These are phyloP conservation scores for Bostrychus sinensis DNA, from an alignment of 2,113 vertebrate genomes.

Conservation along the genomic window DNA sequence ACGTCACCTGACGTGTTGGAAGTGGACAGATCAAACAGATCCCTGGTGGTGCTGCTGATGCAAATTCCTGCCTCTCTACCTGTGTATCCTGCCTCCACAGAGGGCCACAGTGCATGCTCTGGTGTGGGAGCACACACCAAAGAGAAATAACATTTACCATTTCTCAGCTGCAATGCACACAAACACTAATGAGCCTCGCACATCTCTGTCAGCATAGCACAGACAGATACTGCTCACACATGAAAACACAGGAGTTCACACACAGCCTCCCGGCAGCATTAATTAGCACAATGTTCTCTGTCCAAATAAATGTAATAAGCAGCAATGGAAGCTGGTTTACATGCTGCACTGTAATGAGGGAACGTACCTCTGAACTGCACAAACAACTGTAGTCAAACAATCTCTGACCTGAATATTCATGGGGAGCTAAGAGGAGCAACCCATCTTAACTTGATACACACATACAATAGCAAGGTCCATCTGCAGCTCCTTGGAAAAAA, in stretches of 20 bases:
- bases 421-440: constrained; percentile 10
- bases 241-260: constrained; percentile 29
- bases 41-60: constrained; percentile 33
- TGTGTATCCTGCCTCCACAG: constrained; percentile 28
- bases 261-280: constrained; percentile 54
- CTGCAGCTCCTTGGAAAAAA: background rate
- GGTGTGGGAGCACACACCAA: constrained; percentile 12
- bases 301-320: constrained; percentile 63
- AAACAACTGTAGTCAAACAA: constrained; percentile 28
- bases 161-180: constrained; percentile 16
- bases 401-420: constrained; percentile 50
- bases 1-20: constrained; percentile 52
- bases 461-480: too few species aligned
- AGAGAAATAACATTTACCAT: constrained; percentile 51
- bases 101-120: constrained; percentile 45
- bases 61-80: constrained; percentile 52
- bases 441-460: constrained; percentile 27
- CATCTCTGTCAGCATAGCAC: constrained; percentile 21
- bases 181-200: constrained; percentile 33
- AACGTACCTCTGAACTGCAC: constrained; percentile 47
- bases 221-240: constrained; percentile 18
- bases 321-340: constrained; percentile 48
- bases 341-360: constrained; percentile 46
- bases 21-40: constrained; percentile 65
- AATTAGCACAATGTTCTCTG: constrained; percentile 67